Evolutionary conservation across 2,888 invertebrate species (phyloP).

Genomic region (Hemithea aestivaria): DNA sequence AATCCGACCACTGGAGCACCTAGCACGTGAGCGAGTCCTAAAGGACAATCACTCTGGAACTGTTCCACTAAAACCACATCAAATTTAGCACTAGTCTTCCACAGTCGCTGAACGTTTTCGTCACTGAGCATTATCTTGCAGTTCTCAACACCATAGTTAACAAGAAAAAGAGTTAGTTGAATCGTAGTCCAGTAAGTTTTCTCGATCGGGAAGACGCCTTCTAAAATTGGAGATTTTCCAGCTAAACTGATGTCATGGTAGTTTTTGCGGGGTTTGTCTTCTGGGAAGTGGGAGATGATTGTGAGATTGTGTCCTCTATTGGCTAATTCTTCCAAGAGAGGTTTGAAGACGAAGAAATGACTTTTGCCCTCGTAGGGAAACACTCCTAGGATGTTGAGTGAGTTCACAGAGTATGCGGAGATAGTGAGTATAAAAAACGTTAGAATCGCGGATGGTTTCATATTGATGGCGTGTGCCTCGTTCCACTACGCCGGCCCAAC

Average conservation of each 20-base stretch:
- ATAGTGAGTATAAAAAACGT: slow-evolving; percentile 12
- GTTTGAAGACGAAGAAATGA: slow-evolving; percentile 82
- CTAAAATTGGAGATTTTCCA: slow-evolving; percentile 40
- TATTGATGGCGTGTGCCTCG: slow-evolving; percentile 13
- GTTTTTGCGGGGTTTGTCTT: slow-evolving; percentile 47
- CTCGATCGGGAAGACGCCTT: slow-evolving; percentile 43
- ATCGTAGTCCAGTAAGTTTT: slow-evolving; percentile 37
- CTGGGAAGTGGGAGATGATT: slow-evolving; percentile 81
- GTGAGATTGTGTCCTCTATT: slow-evolving; percentile 82
- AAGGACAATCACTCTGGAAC: slow-evolving; percentile 80
- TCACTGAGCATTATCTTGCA: slow-evolving; percentile 47
- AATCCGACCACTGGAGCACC: slow-evolving; percentile 76
- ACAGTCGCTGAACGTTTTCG: slow-evolving; percentile 51
- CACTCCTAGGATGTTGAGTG: slow-evolving; percentile 78
- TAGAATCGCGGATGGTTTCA: slow-evolving; percentile 14
- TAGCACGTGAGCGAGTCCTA: slow-evolving; percentile 78
- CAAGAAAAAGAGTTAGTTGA: slow-evolving; percentile 34
- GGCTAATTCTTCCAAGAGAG: slow-evolving; percentile 78
- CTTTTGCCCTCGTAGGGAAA: slow-evolving; percentile 83
- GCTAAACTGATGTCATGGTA: slow-evolving; percentile 57
- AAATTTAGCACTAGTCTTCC: slow-evolving; percentile 63
- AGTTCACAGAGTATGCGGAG: slow-evolving; percentile 29
- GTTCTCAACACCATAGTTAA: slow-evolving; percentile 38
- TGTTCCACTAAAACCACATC: slow-evolving; percentile 80
- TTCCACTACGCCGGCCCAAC: slow-evolving; percentile 15